Base-by-base conservation (phyloP, 2,888 invertebrate genomes). In the Eristalinus aeneus region DNA sequence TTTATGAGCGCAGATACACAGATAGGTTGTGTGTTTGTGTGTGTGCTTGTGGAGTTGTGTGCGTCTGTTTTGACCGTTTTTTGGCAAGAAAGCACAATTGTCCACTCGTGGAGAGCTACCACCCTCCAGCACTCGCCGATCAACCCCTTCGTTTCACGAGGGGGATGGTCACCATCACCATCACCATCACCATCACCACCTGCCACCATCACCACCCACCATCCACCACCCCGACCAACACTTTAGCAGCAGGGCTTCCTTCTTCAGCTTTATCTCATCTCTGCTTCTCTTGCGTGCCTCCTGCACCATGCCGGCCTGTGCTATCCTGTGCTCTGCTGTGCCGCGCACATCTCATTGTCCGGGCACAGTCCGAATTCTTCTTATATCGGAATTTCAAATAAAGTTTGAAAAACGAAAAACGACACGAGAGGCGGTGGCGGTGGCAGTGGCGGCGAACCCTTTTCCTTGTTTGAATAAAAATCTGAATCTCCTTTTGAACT, bases 21-120 rank as follows among this genome's bases (percentile, higher is more conserved):
- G 89, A 89, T 90, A 88, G 88, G 85, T 81, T 88, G 83, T 86
- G 72, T 64, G 76, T 71, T 78, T 20, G 53, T 61, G 69, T 65
- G 82, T 79, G 76, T 63, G 67, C 82, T 80, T 83, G 73, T 81
- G 81, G n/a, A n/a, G n/a, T n/a, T 71, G 74, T 67, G 81, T 87
- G 81, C 80, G 75, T 39, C 65, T 81, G 53, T 79, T 86, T 88
- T 88, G 87, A 83, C 88, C 88, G 88, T 90, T 89, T 87, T 46
- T 88, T 88, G 78, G 87, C 69, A 82, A 86, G 82, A 86, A 82
- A 86, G 82, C 86, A 86, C 86, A 86, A 86, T 88, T 81, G 87
- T 79, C 76, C 87, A 81, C 86, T 79, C 84, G 76, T 85, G 77
- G 76, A 80, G 34, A 46, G 46, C n/a, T 86, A 82, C 84, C 88